A percentile compares a stretch with the other conserved stretches of the same genome.
Conservation (phyloP, 2,797 vertebrate genomes). For the Manis javanica region DNA sequence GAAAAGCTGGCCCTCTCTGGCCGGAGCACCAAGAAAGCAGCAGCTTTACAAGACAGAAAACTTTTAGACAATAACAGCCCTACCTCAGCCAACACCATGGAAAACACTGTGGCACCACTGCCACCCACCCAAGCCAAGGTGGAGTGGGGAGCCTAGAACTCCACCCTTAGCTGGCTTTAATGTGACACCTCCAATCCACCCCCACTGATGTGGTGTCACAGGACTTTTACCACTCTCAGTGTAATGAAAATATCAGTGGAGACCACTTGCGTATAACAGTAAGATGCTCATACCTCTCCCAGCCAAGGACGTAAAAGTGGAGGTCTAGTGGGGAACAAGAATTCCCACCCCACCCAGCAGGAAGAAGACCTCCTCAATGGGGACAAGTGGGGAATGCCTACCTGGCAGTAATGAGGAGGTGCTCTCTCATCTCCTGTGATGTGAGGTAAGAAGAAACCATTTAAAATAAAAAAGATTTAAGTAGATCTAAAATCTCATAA, state of each 20-base stretch:
- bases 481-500: neutral
- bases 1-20: neutral
- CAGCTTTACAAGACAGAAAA: neutral
- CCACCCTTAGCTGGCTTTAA: neutral
- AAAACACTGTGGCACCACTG: neutral
- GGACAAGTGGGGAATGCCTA: neutral
- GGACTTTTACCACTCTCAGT: neutral
- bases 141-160: neutral
- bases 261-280: neutral
- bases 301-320: neutral
- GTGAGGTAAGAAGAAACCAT: neutral
- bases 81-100: neutral
- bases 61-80: neutral
- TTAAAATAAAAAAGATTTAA: neutral
- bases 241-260: neutral
- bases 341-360: neutral
- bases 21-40: neutral
- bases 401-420: neutral
- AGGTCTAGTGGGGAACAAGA: too few species aligned
- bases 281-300: neutral
- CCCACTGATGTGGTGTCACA: neutral
- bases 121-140: neutral
- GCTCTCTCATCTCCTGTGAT: neutral
- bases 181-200: neutral
- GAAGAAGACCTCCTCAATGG: neutral